A percentile compares a stretch with the other conserved stretches of the same genome.
Conservation (phyloP, 2,113 vertebrate genomes). For the Hippocampus barbouri region DNA sequence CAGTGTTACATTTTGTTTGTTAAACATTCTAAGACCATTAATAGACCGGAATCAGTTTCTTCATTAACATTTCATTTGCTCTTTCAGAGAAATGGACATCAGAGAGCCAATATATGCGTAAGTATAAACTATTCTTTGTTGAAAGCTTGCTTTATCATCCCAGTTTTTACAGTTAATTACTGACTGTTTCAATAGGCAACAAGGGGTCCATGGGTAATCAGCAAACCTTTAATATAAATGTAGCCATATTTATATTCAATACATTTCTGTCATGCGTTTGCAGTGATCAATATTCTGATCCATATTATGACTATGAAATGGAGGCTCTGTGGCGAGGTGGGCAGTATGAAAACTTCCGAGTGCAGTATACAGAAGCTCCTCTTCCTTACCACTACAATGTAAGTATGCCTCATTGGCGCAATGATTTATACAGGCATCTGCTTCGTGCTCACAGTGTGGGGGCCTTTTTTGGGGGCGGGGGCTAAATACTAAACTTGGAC, state of each 20-base stretch:
- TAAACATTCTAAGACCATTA: neutral
- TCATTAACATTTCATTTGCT: conserved; percentile 8
- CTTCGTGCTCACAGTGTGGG: too few relatives aligned
- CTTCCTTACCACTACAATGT: conserved; percentile 87
- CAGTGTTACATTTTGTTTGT: neutral
- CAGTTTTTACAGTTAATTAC: neutral
- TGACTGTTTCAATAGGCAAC: neutral
- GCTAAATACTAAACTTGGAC: neutral
- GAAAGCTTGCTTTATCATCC: neutral
- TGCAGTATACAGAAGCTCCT: conserved; percentile 91
- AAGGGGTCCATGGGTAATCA: neutral
- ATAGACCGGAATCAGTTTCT: neutral
- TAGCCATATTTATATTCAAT: neutral
- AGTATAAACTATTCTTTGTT: conserved; percentile 37
- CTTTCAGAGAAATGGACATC: conserved; percentile 79
- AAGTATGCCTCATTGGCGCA: conserved; percentile 56
- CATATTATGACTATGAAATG: conserved; percentile 95
- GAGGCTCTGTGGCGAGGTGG: conserved; percentile 94
- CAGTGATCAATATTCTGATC: conserved; percentile 85
- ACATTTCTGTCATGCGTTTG: neutral
- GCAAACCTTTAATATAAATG: neutral
- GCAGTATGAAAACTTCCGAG: conserved; percentile 97
- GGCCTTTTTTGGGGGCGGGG: neutral
- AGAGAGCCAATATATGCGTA: conserved; percentile 84
- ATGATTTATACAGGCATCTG: neutral